Evolutionary conservation across 2,888 invertebrate genomes (phyloP), one percentile per base, ranked within the genome.

Genomic region (Eugnorisma glareosa): DNA sequence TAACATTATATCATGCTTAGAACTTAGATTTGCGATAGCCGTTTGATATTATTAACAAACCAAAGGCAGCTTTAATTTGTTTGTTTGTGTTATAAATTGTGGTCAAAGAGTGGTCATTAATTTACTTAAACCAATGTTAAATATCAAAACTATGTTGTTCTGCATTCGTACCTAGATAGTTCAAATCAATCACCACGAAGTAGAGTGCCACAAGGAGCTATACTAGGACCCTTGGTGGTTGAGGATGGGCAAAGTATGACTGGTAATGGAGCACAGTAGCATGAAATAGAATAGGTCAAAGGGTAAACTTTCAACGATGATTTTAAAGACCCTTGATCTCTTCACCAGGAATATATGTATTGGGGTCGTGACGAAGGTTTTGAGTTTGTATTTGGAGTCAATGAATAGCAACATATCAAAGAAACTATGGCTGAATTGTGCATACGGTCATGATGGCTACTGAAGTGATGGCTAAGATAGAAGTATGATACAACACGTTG

Each of bases 141-240:
- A 1, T n/a, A 40, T 10, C 13, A 24, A 35, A 79, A 73, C 21
- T n/a, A 37, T 6, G 4, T 11, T 31, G 35, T 54, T 40, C 8
- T 18, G 31, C 18, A 15, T 24, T n/a, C 13, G 0, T 48, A 10
- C 8, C 15, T 45, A 10, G 15, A 21, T 45, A 10, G 15, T 4
- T 11, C 8, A 31, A 54, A 37, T 3, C 13, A 54, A 1, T 8
- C 18, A 28, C 21, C 5, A 35, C 61, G 2, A 6, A 15, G 10
- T 31, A n/a, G 81, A 24, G 45, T 83, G 0, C 59, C 78, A 61
- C 69, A 70, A 67, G 78, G 69, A 54, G 8, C 28, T 48, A 35
- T 40, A 21, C 45, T 77, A 8, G 69, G 45, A 28, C 77, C 8
- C 18, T 21, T 37, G 0, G 1, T 51, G 37, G 21, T 54, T 28